These are phyloP conservation scores for Syngnathus rostellatus DNA, from an alignment of 2,797 vertebrate genomes.

Conservation along the genomic window DNA sequence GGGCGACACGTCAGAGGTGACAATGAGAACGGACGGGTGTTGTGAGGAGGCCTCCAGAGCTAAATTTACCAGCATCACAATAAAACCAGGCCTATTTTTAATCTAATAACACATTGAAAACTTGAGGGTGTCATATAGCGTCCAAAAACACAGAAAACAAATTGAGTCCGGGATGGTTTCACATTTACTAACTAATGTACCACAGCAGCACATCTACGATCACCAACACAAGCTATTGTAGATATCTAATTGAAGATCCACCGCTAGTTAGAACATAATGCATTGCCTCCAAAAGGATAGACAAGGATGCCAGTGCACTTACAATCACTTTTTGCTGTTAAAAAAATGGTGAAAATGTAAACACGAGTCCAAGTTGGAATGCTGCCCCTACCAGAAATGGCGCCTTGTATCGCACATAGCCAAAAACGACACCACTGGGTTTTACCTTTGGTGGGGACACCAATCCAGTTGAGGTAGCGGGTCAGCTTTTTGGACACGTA, in stretches of 20 bases:
- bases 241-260: too few species aligned
- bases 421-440: not conserved
- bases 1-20: slow-evolving; percentile 24
- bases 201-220: too few species aligned
- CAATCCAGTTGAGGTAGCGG: slow-evolving; percentile 97
- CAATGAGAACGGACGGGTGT: not conserved
- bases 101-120: not conserved
- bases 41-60: not conserved
- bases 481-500: slow-evolving; percentile 97
- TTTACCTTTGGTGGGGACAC: slow-evolving; percentile 91
- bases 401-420: not conserved
- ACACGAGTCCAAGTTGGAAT: too few species aligned
- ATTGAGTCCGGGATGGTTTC: too few species aligned
- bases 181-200: too few species aligned
- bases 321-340: not conserved
- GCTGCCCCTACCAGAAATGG: not conserved
- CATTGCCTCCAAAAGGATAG: too few species aligned
- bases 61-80: slow-evolving; percentile 4
- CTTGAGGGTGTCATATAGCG: not conserved
- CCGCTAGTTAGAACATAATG: too few species aligned
- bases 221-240: too few species aligned
- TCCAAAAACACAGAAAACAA: too few species aligned
- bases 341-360: too few species aligned
- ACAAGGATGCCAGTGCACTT: too few species aligned
- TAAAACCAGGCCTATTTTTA: not conserved